A percentile compares a stretch with the other conserved stretches of the same genome.
phyloP scores from a whole-genome alignment of 2,888 invertebrate species.

The Hedya salicella region DNA sequence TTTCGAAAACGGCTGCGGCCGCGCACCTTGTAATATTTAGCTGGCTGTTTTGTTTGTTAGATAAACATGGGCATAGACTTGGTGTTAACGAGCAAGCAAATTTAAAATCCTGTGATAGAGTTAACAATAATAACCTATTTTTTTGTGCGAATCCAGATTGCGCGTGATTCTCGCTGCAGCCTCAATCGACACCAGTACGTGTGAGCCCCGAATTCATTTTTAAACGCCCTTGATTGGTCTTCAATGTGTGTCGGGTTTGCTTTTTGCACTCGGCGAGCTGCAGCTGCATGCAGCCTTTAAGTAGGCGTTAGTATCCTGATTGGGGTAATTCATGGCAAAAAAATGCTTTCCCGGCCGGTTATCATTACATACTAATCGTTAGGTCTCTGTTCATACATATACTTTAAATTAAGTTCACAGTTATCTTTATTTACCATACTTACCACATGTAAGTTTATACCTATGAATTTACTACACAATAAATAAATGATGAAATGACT shows the following conservation, averaged over 20 bases:
- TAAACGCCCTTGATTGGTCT: conserved; percentile 30
- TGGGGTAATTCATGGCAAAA: conserved; percentile 20
- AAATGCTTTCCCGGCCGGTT: conserved; percentile 4
- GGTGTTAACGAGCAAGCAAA: neutral
- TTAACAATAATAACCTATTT: neutral
- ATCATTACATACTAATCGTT: neutral
- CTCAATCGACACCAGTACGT: conserved; percentile 13
- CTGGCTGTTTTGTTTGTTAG: conserved; percentile 51
- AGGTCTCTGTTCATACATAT: no score
- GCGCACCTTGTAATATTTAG: conserved; percentile 51
- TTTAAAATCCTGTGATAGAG: neutral
- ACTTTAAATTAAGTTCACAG: no score
- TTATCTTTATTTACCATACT: no score
- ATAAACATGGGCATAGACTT: conserved; percentile 40
- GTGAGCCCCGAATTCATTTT: conserved; percentile 27
- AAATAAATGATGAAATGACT: conserved; percentile 48
- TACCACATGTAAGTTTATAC: no score
- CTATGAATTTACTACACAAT: neutral
- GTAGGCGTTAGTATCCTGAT: conserved; percentile 37
- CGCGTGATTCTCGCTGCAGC: conserved; percentile 1
- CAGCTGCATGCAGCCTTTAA: conserved; percentile 20
- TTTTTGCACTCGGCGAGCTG: conserved; percentile 16
- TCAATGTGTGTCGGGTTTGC: neutral
- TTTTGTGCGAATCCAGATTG: conserved; percentile 10
- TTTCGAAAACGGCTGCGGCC: conserved; percentile 61